These are phyloP conservation scores for Uropsilus gracilis DNA, from an alignment of 2,113 vertebrate species.

Conservation along the genomic window DNA sequence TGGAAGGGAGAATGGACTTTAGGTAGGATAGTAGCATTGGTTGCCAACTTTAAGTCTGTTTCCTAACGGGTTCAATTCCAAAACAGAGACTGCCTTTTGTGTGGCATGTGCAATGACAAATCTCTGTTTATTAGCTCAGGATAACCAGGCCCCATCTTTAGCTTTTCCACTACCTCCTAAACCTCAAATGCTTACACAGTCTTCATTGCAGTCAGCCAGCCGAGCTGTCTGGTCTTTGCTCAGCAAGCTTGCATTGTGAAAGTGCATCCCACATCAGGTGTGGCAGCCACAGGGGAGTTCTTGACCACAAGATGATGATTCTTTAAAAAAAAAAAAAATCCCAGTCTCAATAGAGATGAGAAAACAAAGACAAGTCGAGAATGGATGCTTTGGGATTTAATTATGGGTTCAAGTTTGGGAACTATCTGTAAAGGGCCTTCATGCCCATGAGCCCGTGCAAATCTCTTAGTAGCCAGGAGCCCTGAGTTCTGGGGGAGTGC, in stretches of 20 bases:
- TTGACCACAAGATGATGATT: background rate
- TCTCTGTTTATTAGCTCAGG: background rate
- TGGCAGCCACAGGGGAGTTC: rapidly evolving
- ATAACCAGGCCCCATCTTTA: no score
- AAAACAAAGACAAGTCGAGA: background rate
- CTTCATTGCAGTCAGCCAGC: background rate
- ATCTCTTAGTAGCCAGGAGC: background rate
- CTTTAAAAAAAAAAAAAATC: no score
- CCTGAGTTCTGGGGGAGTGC: background rate
- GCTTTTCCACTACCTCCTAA: rapidly evolving
- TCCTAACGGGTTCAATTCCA: background rate
- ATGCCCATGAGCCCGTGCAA: background rate
- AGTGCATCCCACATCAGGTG: rapidly evolving
- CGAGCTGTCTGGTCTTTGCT: background rate
- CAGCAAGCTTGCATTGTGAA: background rate
- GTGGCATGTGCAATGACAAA: background rate
- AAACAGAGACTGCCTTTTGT: background rate
- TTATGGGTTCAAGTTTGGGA: background rate
- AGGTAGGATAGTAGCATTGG: background rate
- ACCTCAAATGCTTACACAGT: rapidly evolving
- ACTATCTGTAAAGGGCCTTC: background rate
- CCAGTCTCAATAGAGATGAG: background rate
- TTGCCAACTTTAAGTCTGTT: background rate
- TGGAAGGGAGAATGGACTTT: background rate
- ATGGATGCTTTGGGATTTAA: background rate